Conservation (phyloP, 2,797 vertebrate genomes). For the Periophthalmus magnuspinnatus region DNA sequence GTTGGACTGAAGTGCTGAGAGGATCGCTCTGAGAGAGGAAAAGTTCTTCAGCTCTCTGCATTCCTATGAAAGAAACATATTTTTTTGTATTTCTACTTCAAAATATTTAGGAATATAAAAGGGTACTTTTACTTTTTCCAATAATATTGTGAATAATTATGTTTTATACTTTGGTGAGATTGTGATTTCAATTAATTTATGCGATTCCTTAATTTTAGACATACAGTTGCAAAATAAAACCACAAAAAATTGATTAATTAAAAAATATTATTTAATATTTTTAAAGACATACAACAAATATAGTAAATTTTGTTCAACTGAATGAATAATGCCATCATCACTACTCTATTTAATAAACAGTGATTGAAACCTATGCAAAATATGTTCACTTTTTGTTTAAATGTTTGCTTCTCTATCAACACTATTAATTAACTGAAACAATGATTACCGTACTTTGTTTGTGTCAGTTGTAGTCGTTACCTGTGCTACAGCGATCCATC, state of each 20-base stretch:
- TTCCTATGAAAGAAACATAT: constrained; percentile 64
- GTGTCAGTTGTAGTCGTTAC: constrained; percentile 48
- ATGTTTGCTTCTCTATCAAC: constrained; percentile 10
- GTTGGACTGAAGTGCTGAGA: constrained; percentile 88
- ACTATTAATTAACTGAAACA: too few relatives aligned
- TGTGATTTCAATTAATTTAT: background rate
- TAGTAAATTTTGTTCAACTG: background rate
- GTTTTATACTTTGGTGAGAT: background rate
- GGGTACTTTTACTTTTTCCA: background rate
- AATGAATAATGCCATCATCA: background rate
- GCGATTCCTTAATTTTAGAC: background rate
- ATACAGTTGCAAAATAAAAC: background rate
- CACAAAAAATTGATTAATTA: background rate
- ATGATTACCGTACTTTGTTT: too few relatives aligned
- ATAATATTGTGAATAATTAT: background rate
- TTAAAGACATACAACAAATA: background rate
- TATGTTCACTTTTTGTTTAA: too few relatives aligned
- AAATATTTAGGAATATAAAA: background rate
- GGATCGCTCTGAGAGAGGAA: constrained; percentile 86
- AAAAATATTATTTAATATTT: background rate
- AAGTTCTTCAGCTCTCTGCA: constrained; percentile 85
- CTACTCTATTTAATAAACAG: background rate
- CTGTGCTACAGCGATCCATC: constrained; percentile 87
- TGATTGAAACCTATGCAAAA: background rate
- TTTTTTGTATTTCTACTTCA: background rate